Percentiles rank a stretch among this genome's conserved stretches.
Evolutionary conservation across 2,797 vertebrate genomes (phyloP).

Genomic region (Muscicapa comitata): DNA sequence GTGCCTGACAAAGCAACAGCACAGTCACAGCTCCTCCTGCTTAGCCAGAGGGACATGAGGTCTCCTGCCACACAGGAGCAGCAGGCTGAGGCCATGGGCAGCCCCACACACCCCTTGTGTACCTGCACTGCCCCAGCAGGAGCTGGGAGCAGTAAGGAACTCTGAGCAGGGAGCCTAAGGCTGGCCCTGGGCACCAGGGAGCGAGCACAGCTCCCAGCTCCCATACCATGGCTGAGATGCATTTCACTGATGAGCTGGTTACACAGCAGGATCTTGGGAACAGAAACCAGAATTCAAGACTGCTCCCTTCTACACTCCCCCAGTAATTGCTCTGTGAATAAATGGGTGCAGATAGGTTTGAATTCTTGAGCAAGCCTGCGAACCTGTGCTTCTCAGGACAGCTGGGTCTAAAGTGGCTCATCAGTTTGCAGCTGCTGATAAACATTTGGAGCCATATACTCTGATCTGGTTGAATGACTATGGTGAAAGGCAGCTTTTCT

Average conservation of each 20-base stretch:
- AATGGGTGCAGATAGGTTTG: background rate
- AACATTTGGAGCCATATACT: background rate
- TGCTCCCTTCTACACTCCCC: accelerated
- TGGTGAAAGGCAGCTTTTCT: background rate
- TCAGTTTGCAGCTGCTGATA: background rate
- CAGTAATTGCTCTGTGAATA: background rate
- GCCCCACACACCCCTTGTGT: background rate
- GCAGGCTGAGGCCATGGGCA: background rate
- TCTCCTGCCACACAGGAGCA: background rate
- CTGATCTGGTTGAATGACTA: background rate
- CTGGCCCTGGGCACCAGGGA: background rate
- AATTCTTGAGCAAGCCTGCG: background rate
- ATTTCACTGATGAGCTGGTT: background rate
- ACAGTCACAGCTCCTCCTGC: accelerated
- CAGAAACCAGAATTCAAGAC: background rate
- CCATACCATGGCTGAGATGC: background rate
- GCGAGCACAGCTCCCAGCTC: background rate
- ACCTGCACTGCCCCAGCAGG: accelerated
- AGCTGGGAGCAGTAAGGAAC: accelerated
- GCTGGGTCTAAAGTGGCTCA: background rate
- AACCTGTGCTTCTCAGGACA: background rate
- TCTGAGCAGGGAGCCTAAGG: accelerated
- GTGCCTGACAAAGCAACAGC: accelerated
- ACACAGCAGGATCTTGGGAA: background rate
- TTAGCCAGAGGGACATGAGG: background rate